Percentiles rank a stretch among this genome's conserved stretches.
Evolutionary conservation across 2,797 vertebrate genomes (phyloP).

Genomic region (Etheostoma nigrum): DNA sequence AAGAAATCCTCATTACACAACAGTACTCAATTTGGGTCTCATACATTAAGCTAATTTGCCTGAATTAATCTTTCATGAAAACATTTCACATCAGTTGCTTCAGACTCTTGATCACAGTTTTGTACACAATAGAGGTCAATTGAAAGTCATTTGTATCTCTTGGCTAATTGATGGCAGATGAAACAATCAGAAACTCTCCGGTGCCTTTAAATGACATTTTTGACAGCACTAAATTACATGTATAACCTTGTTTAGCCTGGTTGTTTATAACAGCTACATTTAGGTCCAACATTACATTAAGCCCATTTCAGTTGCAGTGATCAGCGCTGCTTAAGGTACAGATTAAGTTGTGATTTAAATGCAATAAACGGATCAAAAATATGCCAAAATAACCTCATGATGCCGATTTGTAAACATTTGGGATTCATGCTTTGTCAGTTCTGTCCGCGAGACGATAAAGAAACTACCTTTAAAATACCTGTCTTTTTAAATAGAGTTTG

Average conservation of each 20-base stretch:
- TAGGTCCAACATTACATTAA: no score
- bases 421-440: no score
- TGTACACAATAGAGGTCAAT: constrained; percentile 11
- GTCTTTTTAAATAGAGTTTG: no score
- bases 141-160: constrained; percentile 7
- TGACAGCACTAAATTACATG: not conserved
- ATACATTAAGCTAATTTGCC: constrained; percentile 49
- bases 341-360: no score
- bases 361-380: no score
- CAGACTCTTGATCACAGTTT: not conserved
- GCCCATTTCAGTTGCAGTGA: no score
- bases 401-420: no score
- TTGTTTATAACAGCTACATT: not conserved
- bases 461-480: no score
- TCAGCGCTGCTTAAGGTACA: no score
- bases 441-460: no score
- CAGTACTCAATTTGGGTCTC: constrained; percentile 52
- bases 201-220: not conserved
- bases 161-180: not conserved
- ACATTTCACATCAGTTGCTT: constrained; percentile 15
- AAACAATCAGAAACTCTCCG: not conserved
- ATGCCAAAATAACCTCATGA: no score
- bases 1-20: constrained; percentile 63
- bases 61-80: constrained; percentile 59
- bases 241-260: not conserved